Base-by-base conservation (phyloP, 2,888 invertebrate genomes). In the Agrotis ipsilon region DNA sequence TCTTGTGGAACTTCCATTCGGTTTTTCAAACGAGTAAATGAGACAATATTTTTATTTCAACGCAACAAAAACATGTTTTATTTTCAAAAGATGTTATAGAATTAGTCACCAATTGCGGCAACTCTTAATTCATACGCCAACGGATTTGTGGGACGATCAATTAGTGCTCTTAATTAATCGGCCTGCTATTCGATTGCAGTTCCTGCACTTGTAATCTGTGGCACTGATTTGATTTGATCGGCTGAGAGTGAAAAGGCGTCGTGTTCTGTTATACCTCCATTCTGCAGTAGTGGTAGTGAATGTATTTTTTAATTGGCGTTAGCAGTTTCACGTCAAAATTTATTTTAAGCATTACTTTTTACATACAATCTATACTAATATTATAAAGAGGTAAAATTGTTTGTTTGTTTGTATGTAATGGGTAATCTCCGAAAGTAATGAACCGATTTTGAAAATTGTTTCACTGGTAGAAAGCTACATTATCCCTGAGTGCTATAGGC, bases 111-210 rank as follows among this genome's bases (percentile, higher is more conserved):
- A 52, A 52, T 14, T 21, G 45, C 55, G 13, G 18, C 19, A 9
- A 51, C 19, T 51, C 24, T 46, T 16, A 64, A 52, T 58, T 58
- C 46, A 43, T 43, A 43, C 19, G n/a, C 13, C 16, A 39, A n/a
- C 3, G 58, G 39, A 66, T 59, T 66, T 66, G 48, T 67, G 58
- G 67, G 52, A 43, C 58, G 27, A 66, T 66, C 75, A 66, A 59
- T 72, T 66, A 52, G 58, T 4, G n/a, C 16, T 3, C 45, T 16
- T 65, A 65, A 74, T 58, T 48, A 65, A 58, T 52, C 19, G n/a
- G 14, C 9, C 2, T 2, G 19, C 18, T 46, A 58, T 39, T 58
- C 57, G 14, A 46, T 64, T 19, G 45, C 32, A 59, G 39, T 52
- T 52, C 55, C 45, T 18, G 45, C 24, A 58, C 73, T 64, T 52